Evolutionary conservation across 1,140 invertebrate species (phyloP).

Genomic region (Thaumetopoea pityocampa): DNA sequence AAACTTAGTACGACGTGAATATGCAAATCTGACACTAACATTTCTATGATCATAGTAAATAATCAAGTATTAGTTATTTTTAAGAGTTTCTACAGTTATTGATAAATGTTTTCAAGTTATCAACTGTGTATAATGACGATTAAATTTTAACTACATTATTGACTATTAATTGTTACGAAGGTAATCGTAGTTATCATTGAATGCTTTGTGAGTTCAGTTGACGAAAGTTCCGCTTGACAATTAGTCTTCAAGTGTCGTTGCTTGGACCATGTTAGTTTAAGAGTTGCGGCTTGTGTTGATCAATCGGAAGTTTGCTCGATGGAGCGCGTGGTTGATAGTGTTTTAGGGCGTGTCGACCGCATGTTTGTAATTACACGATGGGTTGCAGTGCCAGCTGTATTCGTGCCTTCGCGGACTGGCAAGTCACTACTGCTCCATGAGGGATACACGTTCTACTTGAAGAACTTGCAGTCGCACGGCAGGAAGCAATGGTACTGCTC

Average conservation of each 20-base stretch:
- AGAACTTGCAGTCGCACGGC: constrained; percentile 64
- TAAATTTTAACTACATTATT: too few relatives aligned
- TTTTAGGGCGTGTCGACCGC: constrained; percentile 2
- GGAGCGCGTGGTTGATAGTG: constrained; percentile 6
- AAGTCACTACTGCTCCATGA: constrained; percentile 64
- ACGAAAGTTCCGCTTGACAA: constrained; percentile 12
- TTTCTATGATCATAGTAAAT: too few relatives aligned
- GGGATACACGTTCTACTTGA: constrained; percentile 68
- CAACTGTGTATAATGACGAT: too few relatives aligned
- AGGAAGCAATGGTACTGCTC: constrained; percentile 72
- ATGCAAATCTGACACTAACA: too few relatives aligned
- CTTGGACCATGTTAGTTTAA: too few relatives aligned
- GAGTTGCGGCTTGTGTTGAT: constrained; percentile 5
- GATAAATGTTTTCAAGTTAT: too few relatives aligned
- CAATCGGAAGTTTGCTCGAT: constrained; percentile 13
- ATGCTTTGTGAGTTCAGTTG: not conserved
- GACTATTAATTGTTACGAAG: too few relatives aligned
- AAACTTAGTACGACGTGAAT: too few relatives aligned
- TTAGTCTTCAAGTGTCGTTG: not conserved
- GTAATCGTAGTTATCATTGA: too few relatives aligned
- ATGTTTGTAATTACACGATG: constrained; percentile 21
- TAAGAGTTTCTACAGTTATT: too few relatives aligned
- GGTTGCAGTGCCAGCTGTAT: constrained; percentile 54
- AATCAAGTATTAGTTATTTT: too few relatives aligned
- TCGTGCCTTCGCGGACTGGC: constrained; percentile 70